Base-by-base conservation (phyloP, 2,888 invertebrate genomes). In the Dryadula phaetusa region DNA sequence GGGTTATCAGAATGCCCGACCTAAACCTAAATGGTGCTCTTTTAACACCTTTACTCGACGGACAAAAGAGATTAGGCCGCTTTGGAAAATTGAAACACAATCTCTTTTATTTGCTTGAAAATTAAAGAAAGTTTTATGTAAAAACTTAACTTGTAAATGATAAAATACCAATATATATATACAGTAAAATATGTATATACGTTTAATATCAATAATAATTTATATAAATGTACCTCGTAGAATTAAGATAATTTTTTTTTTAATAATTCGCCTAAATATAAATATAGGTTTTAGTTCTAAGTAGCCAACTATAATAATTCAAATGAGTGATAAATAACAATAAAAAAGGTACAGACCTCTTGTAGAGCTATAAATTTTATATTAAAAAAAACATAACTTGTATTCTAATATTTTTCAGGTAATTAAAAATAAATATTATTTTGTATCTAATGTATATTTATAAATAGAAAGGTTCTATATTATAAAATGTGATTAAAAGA, bases 31-130 rank as follows among this genome's bases (percentile, higher is more conserved):
- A 66, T 34, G 60, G 64, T 28, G 40, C 64, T 32, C 53, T 28
- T 64, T 69, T 61, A 70, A 37, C 66, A 64, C 63, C 54, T 70
- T 47, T 44, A 18, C 25, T 18, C 40, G 58, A 49, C 56, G 58
- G 58, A 42, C 44, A 44, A 34, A 42, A 40, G 47, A 60, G 40
- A 58, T 56, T 64, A 64, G 20, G 25, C 49, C 40, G 58, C 28
- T 37, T 40, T 49, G 40, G 47, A 64, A 64, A 49, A 64, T 64
- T 64, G 40, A 62, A 56, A 58, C 34, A 25, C 25, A 34, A 37
- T 37, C 14, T 8, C 25, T 25, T 58, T 58, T 32, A 58, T 28
- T 40, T 40, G 10, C n/a, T 56, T 56, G 22, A 56, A 37, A 54
- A 32, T 18, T 20, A 22, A 12, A 14, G n/a, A 22, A 54, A 7